Evolutionary conservation across 2,113 vertebrate genomes (phyloP).

Genomic region (Clupea harengus): DNA sequence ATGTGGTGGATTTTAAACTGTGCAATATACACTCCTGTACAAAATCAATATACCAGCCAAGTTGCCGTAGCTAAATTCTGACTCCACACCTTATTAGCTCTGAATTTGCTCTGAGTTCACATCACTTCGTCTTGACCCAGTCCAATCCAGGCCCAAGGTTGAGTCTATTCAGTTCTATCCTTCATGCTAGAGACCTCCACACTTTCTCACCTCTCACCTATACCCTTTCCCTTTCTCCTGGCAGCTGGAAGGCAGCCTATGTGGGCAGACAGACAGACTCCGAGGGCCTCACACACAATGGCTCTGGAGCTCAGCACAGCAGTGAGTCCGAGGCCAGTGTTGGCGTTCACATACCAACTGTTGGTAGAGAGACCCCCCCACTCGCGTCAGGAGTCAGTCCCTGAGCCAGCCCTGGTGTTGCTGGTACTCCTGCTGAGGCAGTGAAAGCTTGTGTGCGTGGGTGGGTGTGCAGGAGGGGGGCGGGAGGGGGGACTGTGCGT

Average conservation of each 20-base stretch:
- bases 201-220: constrained; percentile 1
- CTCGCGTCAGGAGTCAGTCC: neutral
- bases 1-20: neutral
- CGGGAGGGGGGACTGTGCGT: no score
- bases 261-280: neutral
- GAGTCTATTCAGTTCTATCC: neutral
- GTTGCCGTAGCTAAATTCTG: neutral
- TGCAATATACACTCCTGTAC: neutral
- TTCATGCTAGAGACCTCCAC: neutral
- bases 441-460: neutral
- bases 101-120: neutral
- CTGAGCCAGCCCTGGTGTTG: neutral
- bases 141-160: neutral
- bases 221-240: neutral
- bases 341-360: neutral
- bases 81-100: neutral
- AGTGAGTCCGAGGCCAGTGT: neutral
- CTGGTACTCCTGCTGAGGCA: neutral
- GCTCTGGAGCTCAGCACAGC: neutral
- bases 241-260: neutral
- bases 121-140: neutral
- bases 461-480: neutral
- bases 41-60: neutral
- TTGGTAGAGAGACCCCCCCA: neutral
- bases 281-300: neutral